Percentiles rank a stretch among this genome's conserved stretches.
Evolutionary conservation across 1,140 invertebrate species (phyloP).

Genomic region (Battus philenor): DNA sequence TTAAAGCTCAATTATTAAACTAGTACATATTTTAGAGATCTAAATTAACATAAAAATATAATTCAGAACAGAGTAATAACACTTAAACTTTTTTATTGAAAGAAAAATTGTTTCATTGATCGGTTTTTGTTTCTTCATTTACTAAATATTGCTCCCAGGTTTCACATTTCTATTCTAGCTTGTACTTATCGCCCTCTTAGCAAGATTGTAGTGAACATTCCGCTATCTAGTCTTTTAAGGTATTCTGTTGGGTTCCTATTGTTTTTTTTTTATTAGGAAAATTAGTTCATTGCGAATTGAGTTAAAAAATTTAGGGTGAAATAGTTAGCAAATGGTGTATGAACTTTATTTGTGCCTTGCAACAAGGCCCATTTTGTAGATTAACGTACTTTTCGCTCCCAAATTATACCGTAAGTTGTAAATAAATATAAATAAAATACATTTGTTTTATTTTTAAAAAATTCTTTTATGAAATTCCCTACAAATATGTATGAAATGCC

Average conservation of each 20-base stretch:
- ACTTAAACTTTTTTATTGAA: no score
- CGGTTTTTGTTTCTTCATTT: no score
- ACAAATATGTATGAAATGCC: no score
- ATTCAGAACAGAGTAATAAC: no score
- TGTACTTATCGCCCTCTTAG: constrained; percentile 5
- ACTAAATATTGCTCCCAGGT: no score
- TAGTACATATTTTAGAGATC: no score
- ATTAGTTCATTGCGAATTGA: constrained; percentile 9
- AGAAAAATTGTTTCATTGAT: no score
- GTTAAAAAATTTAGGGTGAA: constrained; percentile 20
- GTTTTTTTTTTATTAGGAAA: constrained; percentile 11
- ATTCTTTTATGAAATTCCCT: no score
- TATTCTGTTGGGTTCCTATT: constrained; percentile 39
- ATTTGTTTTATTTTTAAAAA: constrained; percentile 19
- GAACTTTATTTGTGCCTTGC: constrained; percentile 44
- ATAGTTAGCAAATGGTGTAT: constrained; percentile 20
- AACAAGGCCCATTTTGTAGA: constrained; percentile 39
- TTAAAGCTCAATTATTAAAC: no score
- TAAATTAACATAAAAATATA: no score
- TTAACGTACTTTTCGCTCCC: constrained; percentile 40
- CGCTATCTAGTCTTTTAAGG: constrained; percentile 53
- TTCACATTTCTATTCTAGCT: no score
- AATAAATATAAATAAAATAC: constrained; percentile 46
- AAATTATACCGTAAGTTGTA: constrained; percentile 62
- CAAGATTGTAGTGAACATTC: constrained; percentile 47